phyloP scores from a whole-genome alignment of 2,113 vertebrate species.

The Channa argus region DNA sequence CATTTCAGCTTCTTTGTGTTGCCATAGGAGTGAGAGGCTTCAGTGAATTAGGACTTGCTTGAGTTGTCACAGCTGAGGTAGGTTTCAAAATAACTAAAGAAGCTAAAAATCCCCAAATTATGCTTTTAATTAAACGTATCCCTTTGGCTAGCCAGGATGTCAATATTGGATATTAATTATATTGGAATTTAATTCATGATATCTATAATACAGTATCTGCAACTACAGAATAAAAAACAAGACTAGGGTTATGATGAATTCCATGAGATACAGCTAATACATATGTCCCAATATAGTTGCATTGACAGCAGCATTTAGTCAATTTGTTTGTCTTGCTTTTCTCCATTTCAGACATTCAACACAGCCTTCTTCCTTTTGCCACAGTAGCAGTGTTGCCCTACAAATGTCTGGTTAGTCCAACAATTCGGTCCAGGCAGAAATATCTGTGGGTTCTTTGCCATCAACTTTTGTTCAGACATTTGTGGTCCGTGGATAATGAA shows the following conservation, averaged over 20 bases:
- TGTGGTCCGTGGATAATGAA: not conserved
- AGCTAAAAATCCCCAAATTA: not conserved
- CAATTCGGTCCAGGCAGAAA: not conserved
- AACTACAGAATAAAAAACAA: too few species aligned
- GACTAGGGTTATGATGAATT: too few species aligned
- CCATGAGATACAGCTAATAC: not conserved
- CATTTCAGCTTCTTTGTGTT: slow-evolving; percentile 31
- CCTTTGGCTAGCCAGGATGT: not conserved
- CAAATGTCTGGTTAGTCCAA: not conserved
- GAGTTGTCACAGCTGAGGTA: slow-evolving; percentile 13
- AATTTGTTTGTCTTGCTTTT: too few species aligned
- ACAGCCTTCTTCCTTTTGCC: too few species aligned
- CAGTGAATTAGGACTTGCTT: slow-evolving; percentile 3
- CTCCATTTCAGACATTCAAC: too few species aligned
- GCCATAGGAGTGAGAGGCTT: not conserved
- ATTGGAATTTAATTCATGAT: too few species aligned
- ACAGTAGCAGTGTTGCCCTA: too few species aligned
- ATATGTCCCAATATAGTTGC: too few species aligned
- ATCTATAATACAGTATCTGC: not conserved
- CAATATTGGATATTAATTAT: too few species aligned
- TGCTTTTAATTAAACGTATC: not conserved
- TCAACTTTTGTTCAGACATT: not conserved
- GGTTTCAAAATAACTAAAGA: not conserved
- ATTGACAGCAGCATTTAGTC: too few species aligned
- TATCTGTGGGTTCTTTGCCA: not conserved